Evolutionary conservation across 2,797 vertebrate species (phyloP), one percentile per base, ranked within the genome.

Genomic region (Numenius phaeopus): DNA sequence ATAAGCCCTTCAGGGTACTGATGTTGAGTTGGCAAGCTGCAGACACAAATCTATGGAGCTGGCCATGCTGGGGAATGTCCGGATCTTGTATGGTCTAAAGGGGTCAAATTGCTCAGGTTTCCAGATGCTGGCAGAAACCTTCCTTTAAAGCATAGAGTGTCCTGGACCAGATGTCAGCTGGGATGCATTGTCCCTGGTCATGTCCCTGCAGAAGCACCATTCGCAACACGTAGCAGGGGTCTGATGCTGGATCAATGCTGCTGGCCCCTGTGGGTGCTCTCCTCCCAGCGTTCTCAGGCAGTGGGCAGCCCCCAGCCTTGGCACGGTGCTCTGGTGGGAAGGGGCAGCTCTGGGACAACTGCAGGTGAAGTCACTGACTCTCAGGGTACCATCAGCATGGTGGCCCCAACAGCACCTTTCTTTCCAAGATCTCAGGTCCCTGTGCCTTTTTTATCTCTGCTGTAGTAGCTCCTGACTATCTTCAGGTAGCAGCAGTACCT

Each of bases 241-340:
- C 19, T 66, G 61, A 5, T 20, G 29, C 62, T 34, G 57, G 27
- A 11, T 24, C 14, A 7, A 6, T 4, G 42, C 42, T 65, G 42
- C 11, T 47, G 26, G 22, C 44, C 44, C 44, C 8, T 4, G 32
- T 40, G 47, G 57, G 24, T 4, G n/a, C 39, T 61, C 29, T 64
- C 26, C 37, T 61, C 52, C 17, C 5, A 24, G 30, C 1, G 1
- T 8, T 44, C 16, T 13, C 6, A 0, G 40, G 49, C 21, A 19
- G 14, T 3, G 24, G 11, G 39, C 54, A 49, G 49, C 49, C 23
- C 46, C 24, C 70, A 69, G 55, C 14, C 55, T 47, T 34, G 34
- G 40, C 37, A 10, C 1, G 1, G 4, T 34, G 30, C 18, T 32
- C 40, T 24, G 37, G 10, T n/a, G 42, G 23, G 32, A 78, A 37